These are phyloP conservation scores for Limnephilus marmoratus DNA, from an alignment of 2,888 invertebrate genomes.

Conservation along the genomic window DNA sequence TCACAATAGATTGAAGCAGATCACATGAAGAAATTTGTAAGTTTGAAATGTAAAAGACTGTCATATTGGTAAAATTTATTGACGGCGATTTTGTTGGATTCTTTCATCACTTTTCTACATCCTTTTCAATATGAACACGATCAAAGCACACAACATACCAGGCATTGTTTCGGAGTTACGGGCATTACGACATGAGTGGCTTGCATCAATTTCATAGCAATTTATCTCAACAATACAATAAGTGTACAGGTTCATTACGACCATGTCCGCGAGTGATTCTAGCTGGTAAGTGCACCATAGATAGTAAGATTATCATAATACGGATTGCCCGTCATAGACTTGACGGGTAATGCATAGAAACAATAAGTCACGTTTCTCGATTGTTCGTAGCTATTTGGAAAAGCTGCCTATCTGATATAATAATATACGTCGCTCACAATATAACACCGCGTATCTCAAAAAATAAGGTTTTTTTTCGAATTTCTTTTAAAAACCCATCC, in stretches of 20 bases:
- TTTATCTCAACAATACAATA: conserved; percentile 18
- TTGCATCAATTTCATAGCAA: conserved; percentile 8
- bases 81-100: neutral
- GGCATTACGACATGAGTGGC: conserved; percentile 2
- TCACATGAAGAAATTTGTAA: neutral
- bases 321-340: neutral
- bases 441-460: too few species aligned
- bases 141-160: neutral
- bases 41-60: neutral
- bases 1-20: neutral
- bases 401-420: neutral
- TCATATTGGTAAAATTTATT: neutral
- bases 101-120: neutral
- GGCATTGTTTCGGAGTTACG: conserved; percentile 10
- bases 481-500: too few species aligned
- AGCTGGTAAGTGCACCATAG: neutral
- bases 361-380: conserved; percentile 2
- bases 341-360: neutral
- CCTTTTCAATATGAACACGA: neutral
- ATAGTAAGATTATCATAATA: neutral
- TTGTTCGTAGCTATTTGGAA: neutral
- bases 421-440: too few species aligned
- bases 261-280: neutral
- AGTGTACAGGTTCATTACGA: neutral
- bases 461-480: too few species aligned